Base-by-base conservation (phyloP, 2,888 invertebrate species). In the Nomada goodeniana region DNA sequence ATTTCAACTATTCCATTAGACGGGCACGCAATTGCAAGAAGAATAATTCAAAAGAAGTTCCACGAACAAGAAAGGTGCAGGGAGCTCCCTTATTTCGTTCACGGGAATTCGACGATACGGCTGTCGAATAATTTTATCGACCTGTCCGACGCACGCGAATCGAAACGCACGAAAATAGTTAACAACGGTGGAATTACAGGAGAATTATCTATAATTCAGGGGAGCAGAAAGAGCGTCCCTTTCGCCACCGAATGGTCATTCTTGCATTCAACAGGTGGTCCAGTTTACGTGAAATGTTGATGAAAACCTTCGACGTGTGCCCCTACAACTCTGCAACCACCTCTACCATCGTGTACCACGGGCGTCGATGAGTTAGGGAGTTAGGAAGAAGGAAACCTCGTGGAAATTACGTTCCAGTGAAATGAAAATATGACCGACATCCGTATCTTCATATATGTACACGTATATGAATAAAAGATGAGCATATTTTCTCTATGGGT, bases 241-340 rank as follows among this genome's bases (percentile, higher is more conserved):
- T 90, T 88, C 78, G 78, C 87, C 76, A 82, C 83, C 84, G 80
- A 86, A 87, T 88, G 88, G 90, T 90, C 90, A 90, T 86, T 89
- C 78, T 84, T 74, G 75, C 81, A 86, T 86, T 91, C 91, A 91
- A 91, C 91, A 91, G 90, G 91, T 90, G 90, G 90, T 84, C 81
- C 89, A 84, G 84, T 88, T 88, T 85, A 79, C 86, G 88, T 90
- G 89, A 88, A 90, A 90, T 87, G 88, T 90, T 90, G 86, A 89
- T 90, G 87, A 91, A 91, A 88, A 89, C 86, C 87, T 86, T 83
- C 81, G 72, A 80, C 82, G 82, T 77, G 76, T 77, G 72, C 76
- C 29, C 53, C 53, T 7, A 68, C 73, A 11, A 10, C 15, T 13
- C 47, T n/a, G 1, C 70, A 4, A 26, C 59, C 26, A 15, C 59